phyloP scores from a whole-genome alignment of 2,888 invertebrate species.

The Calliopum simillimum region DNA sequence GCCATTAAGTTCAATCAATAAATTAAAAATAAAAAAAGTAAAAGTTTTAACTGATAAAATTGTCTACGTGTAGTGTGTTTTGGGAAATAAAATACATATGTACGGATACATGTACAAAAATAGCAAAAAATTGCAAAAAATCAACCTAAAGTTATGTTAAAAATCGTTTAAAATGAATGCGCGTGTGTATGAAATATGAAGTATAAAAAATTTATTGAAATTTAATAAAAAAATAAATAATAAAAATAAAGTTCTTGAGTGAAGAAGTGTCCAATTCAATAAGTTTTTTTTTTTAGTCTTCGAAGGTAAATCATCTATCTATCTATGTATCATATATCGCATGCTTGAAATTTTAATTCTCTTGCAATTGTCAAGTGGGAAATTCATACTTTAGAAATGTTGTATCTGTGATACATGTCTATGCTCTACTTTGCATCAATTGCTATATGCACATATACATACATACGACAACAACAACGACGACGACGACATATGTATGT shows the following conservation, averaged over 20 bases:
- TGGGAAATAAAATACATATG: too few species aligned
- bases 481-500: too few species aligned
- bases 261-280: too few species aligned
- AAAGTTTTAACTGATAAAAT: slow-evolving; percentile 39
- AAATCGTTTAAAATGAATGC: not conserved
- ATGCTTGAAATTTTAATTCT: not conserved
- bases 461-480: not conserved
- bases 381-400: slow-evolving; percentile 21
- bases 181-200: not conserved
- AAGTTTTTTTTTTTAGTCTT: too few species aligned
- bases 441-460: slow-evolving; percentile 8
- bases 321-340: too few species aligned
- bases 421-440: slow-evolving; percentile 28
- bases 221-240: not conserved
- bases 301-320: too few species aligned
- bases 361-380: slow-evolving; percentile 6
- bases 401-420: slow-evolving; percentile 16
- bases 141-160: not conserved
- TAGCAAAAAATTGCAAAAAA: not conserved
- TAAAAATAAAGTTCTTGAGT: not conserved
- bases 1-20: slow-evolving; percentile 21
- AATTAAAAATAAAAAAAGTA: slow-evolving; percentile 36
- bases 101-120: not conserved
- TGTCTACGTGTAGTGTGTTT: not conserved
- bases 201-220: not conserved